phyloP scores from a whole-genome alignment of 2,797 vertebrate genomes.

The Diceros bicornis region DNA sequence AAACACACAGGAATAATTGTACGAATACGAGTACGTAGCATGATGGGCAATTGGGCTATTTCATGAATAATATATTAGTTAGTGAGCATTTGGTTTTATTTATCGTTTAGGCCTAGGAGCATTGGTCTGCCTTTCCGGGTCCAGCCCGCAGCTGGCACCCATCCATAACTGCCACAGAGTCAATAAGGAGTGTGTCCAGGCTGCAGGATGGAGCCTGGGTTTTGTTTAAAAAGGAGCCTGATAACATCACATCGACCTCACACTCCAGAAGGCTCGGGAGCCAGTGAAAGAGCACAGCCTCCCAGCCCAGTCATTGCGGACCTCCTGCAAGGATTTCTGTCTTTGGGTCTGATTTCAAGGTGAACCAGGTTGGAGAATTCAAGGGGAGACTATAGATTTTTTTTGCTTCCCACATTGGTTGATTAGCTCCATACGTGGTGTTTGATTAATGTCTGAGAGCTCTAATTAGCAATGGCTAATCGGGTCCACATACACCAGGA shows the following conservation, averaged over 20 bases:
- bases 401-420: conserved; percentile 85
- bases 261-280: not conserved
- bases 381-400: conserved; percentile 87
- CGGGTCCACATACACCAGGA: conserved; percentile 83
- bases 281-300: fast-evolving
- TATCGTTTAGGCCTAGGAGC: not conserved
- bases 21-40: conserved; percentile 39
- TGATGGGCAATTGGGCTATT: conserved; percentile 68
- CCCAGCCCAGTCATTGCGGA: not conserved
- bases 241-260: not conserved
- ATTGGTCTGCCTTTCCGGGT: not conserved
- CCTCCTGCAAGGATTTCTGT: conserved; percentile 1
- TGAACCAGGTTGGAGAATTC: conserved; percentile 78
- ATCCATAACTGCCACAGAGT: not conserved
- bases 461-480: conserved; percentile 89
- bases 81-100: conserved; percentile 69
- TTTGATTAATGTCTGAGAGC: conserved; percentile 89
- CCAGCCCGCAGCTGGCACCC: conserved; percentile 22
- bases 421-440: conserved; percentile 87
- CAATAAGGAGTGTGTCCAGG: not conserved
- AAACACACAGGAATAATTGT: conserved; percentile 65
- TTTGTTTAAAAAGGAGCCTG: conserved; percentile 17
- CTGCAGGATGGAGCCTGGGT: not conserved
- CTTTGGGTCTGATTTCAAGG: conserved; percentile 78
- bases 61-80: conserved; percentile 74